These are phyloP conservation scores for Falcunculus frontatus DNA, from an alignment of 2,113 vertebrate genomes.

Conservation along the genomic window DNA sequence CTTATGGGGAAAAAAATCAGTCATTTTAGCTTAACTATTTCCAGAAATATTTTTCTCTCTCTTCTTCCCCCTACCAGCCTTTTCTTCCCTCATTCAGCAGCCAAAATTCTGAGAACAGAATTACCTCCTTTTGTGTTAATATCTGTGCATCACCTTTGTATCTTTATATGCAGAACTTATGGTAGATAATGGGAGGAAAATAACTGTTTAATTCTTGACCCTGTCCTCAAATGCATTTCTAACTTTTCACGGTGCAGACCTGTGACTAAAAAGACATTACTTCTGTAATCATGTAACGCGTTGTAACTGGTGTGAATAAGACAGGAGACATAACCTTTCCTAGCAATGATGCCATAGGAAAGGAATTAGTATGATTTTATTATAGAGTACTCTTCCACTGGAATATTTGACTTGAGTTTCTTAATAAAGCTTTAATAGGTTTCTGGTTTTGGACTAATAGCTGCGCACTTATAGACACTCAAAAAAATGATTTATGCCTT, in stretches of 20 bases:
- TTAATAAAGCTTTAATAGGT: neutral
- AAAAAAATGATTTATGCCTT: neutral
- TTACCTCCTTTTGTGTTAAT: neutral
- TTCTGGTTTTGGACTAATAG: constrained; percentile 8
- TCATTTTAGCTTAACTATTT: neutral
- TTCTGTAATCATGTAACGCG: neutral
- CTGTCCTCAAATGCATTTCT: neutral
- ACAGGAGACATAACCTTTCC: neutral
- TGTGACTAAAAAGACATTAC: neutral
- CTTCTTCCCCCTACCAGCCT: neutral
- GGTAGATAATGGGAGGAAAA: neutral
- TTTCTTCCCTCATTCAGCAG: neutral
- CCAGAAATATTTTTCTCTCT: neutral
- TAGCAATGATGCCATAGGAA: neutral
- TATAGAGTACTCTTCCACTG: neutral
- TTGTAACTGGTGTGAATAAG: neutral
- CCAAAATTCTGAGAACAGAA: neutral
- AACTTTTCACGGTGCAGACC: neutral
- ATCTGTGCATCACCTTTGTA: neutral
- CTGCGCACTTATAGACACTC: neutral
- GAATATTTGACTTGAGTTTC: neutral
- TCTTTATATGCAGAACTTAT: neutral
- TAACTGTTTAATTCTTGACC: neutral
- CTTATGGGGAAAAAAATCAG: neutral
- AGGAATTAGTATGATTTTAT: neutral